Evolutionary conservation across 2,888 invertebrate species (phyloP).

Genomic region (Erebia aethiops): DNA sequence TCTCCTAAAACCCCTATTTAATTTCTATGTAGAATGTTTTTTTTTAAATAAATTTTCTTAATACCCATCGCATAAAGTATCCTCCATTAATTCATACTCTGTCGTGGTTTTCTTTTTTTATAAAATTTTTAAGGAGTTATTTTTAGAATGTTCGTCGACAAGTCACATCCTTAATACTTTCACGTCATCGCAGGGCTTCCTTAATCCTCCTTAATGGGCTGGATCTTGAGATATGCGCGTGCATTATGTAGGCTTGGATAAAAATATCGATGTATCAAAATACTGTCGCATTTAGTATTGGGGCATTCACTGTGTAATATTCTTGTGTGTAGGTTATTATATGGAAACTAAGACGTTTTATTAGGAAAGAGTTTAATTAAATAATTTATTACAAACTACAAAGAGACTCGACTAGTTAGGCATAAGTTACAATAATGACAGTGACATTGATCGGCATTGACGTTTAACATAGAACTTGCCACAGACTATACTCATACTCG

Average conservation of each 20-base stretch:
- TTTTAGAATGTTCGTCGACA: slow-evolving; percentile 51
- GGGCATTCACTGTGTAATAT: too few species aligned
- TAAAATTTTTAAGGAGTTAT: slow-evolving; percentile 30
- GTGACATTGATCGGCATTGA: too few species aligned
- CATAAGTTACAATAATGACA: too few species aligned
- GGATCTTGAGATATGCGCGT: slow-evolving; percentile 66
- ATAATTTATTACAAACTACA: too few species aligned
- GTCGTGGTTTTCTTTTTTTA: slow-evolving; percentile 28
- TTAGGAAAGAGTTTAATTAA: too few species aligned
- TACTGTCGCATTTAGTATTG: background rate
- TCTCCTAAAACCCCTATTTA: too few species aligned
- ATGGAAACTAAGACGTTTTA: too few species aligned
- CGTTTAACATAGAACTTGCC: too few species aligned
- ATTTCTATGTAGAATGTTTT: background rate
- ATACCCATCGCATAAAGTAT: background rate
- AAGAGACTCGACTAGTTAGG: too few species aligned
- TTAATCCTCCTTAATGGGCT: slow-evolving; percentile 73
- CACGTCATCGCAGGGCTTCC: slow-evolving; percentile 66
- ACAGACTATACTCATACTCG: too few species aligned
- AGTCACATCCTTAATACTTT: slow-evolving; percentile 67
- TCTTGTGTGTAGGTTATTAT: too few species aligned
- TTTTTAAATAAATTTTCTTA: background rate
- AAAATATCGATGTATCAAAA: background rate
- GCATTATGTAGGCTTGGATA: slow-evolving; percentile 52
- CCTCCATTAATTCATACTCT: slow-evolving; percentile 35